These are phyloP conservation scores for Drosophila paulistorum DNA, from an alignment of 1,140 invertebrate species.

Conservation along the genomic window DNA sequence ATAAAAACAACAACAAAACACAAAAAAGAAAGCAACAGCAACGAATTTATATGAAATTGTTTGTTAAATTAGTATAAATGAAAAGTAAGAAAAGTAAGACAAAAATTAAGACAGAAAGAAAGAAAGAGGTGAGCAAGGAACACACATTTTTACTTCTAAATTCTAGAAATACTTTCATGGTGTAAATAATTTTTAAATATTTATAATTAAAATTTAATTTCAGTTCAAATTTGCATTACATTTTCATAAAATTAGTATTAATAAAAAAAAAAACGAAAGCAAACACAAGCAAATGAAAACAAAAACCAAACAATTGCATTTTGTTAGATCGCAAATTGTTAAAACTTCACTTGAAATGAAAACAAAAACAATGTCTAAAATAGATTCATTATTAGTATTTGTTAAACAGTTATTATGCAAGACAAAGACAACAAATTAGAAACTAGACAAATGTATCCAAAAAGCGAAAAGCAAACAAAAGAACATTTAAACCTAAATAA, in stretches of 20 bases:
- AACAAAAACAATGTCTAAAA: background rate
- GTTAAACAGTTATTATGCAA: slow-evolving; percentile 41
- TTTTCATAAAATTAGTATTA: slow-evolving; percentile 62
- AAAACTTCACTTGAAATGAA: background rate
- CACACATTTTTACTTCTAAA: slow-evolving; percentile 59
- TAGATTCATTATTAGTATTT: slow-evolving; percentile 47
- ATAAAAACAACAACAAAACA: slow-evolving; percentile 11
- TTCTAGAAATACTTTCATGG: slow-evolving; percentile 56
- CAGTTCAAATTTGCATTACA: slow-evolving; percentile 74
- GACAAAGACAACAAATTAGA: slow-evolving; percentile 42
- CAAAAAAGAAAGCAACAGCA: slow-evolving; percentile 17
- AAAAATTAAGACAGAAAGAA: slow-evolving; percentile 40
- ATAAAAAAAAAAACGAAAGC: slow-evolving; percentile 20
- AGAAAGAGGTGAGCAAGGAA: slow-evolving; percentile 35
- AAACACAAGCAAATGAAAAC: slow-evolving; percentile 28
- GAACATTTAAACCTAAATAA: slow-evolving; percentile 28
- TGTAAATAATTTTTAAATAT: slow-evolving; percentile 77
- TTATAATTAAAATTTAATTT: slow-evolving; percentile 61
- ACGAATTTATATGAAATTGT: slow-evolving; percentile 62
- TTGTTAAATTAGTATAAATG: slow-evolving; percentile 55
- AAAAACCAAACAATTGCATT: slow-evolving; percentile 39
- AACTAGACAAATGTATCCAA: slow-evolving; percentile 12
- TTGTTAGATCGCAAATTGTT: slow-evolving; percentile 41
- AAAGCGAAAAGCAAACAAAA: slow-evolving; percentile 14
- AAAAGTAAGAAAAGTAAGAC: slow-evolving; percentile 24